These are phyloP conservation scores for Perodicticus potto DNA, from an alignment of 2,797 vertebrate species.

Conservation along the genomic window DNA sequence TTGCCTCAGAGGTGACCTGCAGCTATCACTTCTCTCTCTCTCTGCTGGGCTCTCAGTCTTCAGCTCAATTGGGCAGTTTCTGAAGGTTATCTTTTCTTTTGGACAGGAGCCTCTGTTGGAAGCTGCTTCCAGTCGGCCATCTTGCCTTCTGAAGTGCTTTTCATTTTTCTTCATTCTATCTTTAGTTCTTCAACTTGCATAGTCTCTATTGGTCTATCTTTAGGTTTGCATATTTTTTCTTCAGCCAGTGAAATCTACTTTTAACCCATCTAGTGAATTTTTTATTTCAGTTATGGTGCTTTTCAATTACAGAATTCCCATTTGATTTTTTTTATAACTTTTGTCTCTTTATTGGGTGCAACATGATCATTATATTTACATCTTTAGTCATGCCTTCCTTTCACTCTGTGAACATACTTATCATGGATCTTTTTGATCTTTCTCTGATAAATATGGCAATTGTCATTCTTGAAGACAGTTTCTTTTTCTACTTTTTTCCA, in stretches of 20 bases:
- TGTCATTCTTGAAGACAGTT: neutral
- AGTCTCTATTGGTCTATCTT: neutral
- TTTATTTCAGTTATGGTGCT: neutral
- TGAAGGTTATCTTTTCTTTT: too few species aligned
- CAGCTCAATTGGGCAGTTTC: too few species aligned
- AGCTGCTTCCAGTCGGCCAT: too few species aligned
- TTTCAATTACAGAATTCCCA: slow-evolving; percentile 25
- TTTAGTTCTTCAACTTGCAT: neutral
- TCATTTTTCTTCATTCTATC: neutral
- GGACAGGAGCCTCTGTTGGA: too few species aligned
- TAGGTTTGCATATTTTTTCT: neutral
- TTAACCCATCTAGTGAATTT: neutral
- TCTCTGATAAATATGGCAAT: neutral
- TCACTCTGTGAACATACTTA: neutral
- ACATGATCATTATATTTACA: neutral
- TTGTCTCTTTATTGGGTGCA: neutral
- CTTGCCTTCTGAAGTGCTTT: neutral
- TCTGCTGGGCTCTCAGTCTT: too few species aligned
- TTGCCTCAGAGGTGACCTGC: too few species aligned
- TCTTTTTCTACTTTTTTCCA: neutral
- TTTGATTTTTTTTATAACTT: neutral
- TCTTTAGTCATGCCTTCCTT: neutral
- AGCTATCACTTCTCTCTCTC: too few species aligned
- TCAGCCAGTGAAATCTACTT: neutral
- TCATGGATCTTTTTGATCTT: neutral